A percentile compares a stretch with the other conserved stretches of the same genome.
phyloP scores from a whole-genome alignment of 2,888 invertebrate genomes.

The Trissoscelio sp. region DNA sequence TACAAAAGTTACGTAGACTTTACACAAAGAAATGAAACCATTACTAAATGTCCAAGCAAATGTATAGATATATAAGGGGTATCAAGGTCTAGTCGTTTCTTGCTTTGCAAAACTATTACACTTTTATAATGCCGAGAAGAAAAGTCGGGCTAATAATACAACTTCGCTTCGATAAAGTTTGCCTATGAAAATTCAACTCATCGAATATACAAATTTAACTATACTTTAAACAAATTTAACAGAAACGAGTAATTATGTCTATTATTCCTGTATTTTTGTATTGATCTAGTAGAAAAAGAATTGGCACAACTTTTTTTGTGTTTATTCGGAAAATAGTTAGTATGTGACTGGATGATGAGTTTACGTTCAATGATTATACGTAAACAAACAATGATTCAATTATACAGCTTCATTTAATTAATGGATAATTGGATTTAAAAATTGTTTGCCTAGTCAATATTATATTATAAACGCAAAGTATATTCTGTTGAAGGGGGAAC shows the following conservation, averaged over 20 bases:
- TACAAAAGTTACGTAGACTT: constrained; percentile 18
- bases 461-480: not conserved
- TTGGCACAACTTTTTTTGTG: no score
- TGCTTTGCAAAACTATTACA: constrained; percentile 14
- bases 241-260: no score
- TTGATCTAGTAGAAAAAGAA: no score
- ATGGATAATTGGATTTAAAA: not conserved
- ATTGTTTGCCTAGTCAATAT: not conserved
- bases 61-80: not conserved
- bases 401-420: not conserved
- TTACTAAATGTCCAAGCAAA: constrained; percentile 40
- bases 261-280: no score
- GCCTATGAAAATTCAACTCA: not conserved
- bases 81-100: constrained; percentile 34
- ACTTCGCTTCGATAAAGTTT: constrained; percentile 11
- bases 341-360: no score
- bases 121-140: constrained; percentile 15
- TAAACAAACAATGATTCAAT: not conserved
- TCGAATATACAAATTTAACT: not conserved
- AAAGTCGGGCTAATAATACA: constrained; percentile 22
- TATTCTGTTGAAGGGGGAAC: not conserved
- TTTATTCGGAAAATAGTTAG: no score
- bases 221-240: no score
- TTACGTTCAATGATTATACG: no score
- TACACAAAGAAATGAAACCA: constrained; percentile 37